phyloP scores from a whole-genome alignment of 2,888 invertebrate genomes.

The Keiferia lycopersicella region DNA sequence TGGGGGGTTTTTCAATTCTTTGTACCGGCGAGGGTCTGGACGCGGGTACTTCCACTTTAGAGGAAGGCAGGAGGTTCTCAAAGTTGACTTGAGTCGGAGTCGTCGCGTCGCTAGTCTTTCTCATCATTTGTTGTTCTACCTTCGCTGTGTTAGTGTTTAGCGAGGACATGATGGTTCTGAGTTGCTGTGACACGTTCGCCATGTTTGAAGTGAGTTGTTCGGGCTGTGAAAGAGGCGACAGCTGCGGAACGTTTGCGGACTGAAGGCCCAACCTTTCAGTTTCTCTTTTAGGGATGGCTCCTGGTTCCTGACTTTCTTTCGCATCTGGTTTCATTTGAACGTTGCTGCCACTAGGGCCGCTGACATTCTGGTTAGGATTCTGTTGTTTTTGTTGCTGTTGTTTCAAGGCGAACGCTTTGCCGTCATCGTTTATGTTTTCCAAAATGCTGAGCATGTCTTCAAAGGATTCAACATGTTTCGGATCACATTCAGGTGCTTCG shows the following conservation, averaged over 20 bases:
- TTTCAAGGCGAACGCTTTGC: constrained; percentile 60
- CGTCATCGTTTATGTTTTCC: constrained; percentile 82
- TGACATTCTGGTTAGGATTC: constrained; percentile 44
- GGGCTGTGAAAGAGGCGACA: constrained; percentile 87
- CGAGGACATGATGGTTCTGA: constrained; percentile 85
- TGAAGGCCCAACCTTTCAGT: constrained; percentile 63
- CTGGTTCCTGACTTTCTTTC: constrained; percentile 59
- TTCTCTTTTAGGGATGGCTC: constrained; percentile 58
- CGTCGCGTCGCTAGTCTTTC: constrained; percentile 67
- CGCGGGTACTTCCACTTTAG: constrained; percentile 71
- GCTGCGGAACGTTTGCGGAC: constrained; percentile 83
- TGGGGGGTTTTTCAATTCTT: constrained; percentile 61
- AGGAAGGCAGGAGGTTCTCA: constrained; percentile 74
- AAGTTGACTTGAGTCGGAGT: constrained; percentile 77
- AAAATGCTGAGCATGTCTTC: constrained; percentile 87
- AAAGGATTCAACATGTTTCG: constrained; percentile 83
- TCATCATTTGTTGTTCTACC: constrained; percentile 69
- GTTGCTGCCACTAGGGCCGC: constrained; percentile 31
- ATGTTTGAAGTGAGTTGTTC: constrained; percentile 87
- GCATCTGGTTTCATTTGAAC: constrained; percentile 43
- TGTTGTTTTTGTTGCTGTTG: constrained; percentile 37
- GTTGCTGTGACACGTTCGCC: constrained; percentile 86
- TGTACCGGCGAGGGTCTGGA: constrained; percentile 67
- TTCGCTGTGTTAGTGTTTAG: constrained; percentile 79
- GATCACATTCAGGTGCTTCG: constrained; percentile 76